Percentiles rank a stretch among this genome's conserved stretches.
Conservation (phyloP, 2,888 invertebrate species). For the Euphydryas editha region DNA sequence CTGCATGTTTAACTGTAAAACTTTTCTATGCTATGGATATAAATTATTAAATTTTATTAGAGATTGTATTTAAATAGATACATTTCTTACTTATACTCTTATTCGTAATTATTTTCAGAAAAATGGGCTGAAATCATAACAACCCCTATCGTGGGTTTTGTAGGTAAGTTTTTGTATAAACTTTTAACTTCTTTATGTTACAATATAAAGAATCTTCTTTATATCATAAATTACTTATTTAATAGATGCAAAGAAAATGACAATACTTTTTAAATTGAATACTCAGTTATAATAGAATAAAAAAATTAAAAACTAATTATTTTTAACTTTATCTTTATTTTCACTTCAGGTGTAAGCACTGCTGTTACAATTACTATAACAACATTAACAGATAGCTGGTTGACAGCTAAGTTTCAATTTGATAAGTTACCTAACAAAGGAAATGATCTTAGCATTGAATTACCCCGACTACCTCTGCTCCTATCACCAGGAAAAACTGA, state of each 20-base stretch:
- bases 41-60: not conserved
- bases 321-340: too few relatives aligned
- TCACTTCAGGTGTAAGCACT: constrained; percentile 60
- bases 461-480: constrained; percentile 67
- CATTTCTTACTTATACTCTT: not conserved
- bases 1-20: not conserved
- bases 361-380: constrained; percentile 60
- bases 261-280: too few relatives aligned
- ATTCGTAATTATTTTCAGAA: constrained; percentile 55
- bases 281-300: too few relatives aligned
- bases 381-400: constrained; percentile 67
- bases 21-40: not conserved
- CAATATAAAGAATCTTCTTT: too few relatives aligned
- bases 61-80: not conserved
- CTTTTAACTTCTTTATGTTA: not conserved
- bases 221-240: too few relatives aligned
- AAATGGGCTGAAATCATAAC: constrained; percentile 68
- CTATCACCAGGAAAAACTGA: constrained; percentile 69
- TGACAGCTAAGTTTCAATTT: constrained; percentile 68
- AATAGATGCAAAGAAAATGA: too few relatives aligned
- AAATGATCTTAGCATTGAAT: constrained; percentile 61
- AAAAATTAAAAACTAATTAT: too few relatives aligned
- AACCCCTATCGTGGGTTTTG: constrained; percentile 62
- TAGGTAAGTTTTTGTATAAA: constrained; percentile 59
- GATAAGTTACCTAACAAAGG: constrained; percentile 54